These are phyloP conservation scores for Alviniconcha marisindica DNA, from an alignment of 1,140 invertebrate species.

Conservation along the genomic window DNA sequence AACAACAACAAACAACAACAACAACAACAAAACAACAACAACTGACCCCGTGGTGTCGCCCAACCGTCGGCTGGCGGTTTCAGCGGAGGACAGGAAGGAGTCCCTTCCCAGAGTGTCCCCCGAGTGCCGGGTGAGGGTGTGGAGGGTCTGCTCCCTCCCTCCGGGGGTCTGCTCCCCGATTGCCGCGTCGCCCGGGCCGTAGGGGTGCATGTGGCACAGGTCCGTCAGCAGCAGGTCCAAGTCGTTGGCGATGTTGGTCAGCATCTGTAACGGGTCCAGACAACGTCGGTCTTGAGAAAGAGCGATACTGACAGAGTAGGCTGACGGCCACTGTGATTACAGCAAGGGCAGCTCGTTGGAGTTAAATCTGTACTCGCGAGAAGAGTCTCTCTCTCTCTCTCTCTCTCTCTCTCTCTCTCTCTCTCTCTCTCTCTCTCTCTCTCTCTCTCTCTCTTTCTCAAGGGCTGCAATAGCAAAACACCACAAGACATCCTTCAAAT, in stretches of 20 bases:
- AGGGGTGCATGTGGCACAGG: slow-evolving; percentile 77
- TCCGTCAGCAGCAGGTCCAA: slow-evolving; percentile 85
- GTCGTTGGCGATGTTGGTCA: slow-evolving; percentile 84
- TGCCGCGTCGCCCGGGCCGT: slow-evolving; percentile 17
- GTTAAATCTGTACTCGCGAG: background rate
- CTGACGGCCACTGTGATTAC: background rate
- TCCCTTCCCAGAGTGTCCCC: slow-evolving; percentile 37
- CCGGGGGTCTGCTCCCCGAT: background rate
- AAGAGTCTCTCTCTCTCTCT: no score
- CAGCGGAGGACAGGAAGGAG: slow-evolving; percentile 36
- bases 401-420: no score
- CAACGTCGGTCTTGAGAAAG: no score
- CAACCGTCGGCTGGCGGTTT: slow-evolving; percentile 1
- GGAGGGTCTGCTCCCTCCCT: background rate
- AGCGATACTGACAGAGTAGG: background rate
- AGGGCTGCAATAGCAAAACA: no score
- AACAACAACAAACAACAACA: background rate
- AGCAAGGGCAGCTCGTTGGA: background rate
- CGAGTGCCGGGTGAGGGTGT: slow-evolving; percentile 25
- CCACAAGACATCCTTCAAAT: no score
- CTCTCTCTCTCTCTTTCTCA: no score
- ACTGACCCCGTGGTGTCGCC: slow-evolving; percentile 27
- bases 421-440: no score
- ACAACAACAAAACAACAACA: background rate
- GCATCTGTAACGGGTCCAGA: slow-evolving; percentile 80